Percentiles rank a stretch among this genome's conserved stretches.
Evolutionary conservation across 2,797 vertebrate species (phyloP).

Genomic region (Acanthurus leucopareius): DNA sequence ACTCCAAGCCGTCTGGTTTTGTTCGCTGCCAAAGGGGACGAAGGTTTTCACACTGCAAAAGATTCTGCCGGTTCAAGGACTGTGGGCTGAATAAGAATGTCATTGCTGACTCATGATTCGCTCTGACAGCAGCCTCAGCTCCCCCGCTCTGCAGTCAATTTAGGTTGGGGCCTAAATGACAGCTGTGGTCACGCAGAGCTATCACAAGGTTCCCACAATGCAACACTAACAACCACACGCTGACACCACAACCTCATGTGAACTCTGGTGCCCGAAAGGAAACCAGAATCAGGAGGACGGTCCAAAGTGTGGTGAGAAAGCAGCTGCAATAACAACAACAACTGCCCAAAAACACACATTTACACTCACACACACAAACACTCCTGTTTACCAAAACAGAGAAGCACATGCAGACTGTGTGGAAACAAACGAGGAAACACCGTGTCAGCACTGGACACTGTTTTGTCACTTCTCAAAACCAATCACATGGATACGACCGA

Average conservation of each 20-base stretch:
- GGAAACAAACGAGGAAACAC: slow-evolving; percentile 7
- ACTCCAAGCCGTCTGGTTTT: slow-evolving; percentile 40
- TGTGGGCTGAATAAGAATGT: slow-evolving; percentile 66
- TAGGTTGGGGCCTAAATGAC: slow-evolving; percentile 55
- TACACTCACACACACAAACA: slow-evolving; percentile 20
- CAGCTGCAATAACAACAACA: slow-evolving; percentile 72
- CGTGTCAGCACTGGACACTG: background rate
- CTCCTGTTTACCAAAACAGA: slow-evolving; percentile 26
- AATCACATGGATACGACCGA: background rate
- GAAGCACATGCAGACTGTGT: slow-evolving; percentile 12
- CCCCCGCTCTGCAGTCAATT: slow-evolving; percentile 51
- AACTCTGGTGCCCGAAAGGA: slow-evolving; percentile 51
- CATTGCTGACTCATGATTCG: slow-evolving; percentile 69
- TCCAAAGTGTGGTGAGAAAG: slow-evolving; percentile 29
- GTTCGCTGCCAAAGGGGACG: slow-evolving; percentile 47
- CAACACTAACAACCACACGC: slow-evolving; percentile 62
- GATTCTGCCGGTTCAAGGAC: slow-evolving; percentile 57
- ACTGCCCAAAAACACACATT: slow-evolving; percentile 22
- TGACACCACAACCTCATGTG: slow-evolving; percentile 64
- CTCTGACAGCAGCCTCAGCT: slow-evolving; percentile 58
- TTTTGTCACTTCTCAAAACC: background rate
- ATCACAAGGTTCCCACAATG: slow-evolving; percentile 69
- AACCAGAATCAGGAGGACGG: slow-evolving; percentile 50
- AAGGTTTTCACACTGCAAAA: slow-evolving; percentile 61
- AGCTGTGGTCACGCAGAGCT: slow-evolving; percentile 64